phyloP scores from a whole-genome alignment of 2,888 invertebrate genomes.

The Cylloceria caligata region DNA sequence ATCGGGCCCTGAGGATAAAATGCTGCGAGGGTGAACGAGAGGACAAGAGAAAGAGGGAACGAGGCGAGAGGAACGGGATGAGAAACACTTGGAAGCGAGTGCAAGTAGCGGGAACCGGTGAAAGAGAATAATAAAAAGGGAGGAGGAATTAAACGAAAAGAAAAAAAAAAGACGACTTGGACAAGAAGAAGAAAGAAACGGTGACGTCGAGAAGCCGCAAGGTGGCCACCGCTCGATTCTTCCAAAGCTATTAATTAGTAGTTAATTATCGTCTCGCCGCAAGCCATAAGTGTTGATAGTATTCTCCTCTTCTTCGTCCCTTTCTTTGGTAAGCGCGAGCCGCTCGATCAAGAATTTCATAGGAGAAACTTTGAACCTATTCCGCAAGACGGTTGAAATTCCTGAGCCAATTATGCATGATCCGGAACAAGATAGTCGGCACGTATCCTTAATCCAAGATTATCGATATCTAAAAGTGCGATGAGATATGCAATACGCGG shows the following conservation, averaged over 20 bases:
- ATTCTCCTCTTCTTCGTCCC: slow-evolving; percentile 16
- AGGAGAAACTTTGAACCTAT: not conserved
- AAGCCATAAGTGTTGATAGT: slow-evolving; percentile 69
- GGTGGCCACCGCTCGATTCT: slow-evolving; percentile 62
- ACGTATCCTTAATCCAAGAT: not conserved
- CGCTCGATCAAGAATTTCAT: slow-evolving; percentile 57
- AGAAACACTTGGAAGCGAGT: slow-evolving; percentile 13
- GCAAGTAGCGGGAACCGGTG: slow-evolving; percentile 35
- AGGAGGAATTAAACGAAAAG: slow-evolving; percentile 6
- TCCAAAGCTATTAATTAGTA: slow-evolving; percentile 75
- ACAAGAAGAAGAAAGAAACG: slow-evolving; percentile 29
- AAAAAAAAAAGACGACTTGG: not conserved
- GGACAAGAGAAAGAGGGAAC: slow-evolving; percentile 15
- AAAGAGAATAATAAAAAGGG: slow-evolving; percentile 19
- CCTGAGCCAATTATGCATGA: slow-evolving; percentile 32
- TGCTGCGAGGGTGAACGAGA: slow-evolving; percentile 6
- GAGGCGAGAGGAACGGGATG: not conserved
- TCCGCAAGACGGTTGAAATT: slow-evolving; percentile 24
- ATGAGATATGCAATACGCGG: too few relatives aligned
- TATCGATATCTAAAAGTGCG: too few relatives aligned
- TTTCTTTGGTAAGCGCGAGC: slow-evolving; percentile 11
- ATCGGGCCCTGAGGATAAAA: slow-evolving; percentile 61
- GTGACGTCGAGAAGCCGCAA: slow-evolving; percentile 35
- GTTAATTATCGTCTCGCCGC: slow-evolving; percentile 73
- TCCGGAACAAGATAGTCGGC: not conserved